These are phyloP conservation scores for Narcine bancroftii DNA, from an alignment of 2,113 vertebrate genomes.

Conservation along the genomic window DNA sequence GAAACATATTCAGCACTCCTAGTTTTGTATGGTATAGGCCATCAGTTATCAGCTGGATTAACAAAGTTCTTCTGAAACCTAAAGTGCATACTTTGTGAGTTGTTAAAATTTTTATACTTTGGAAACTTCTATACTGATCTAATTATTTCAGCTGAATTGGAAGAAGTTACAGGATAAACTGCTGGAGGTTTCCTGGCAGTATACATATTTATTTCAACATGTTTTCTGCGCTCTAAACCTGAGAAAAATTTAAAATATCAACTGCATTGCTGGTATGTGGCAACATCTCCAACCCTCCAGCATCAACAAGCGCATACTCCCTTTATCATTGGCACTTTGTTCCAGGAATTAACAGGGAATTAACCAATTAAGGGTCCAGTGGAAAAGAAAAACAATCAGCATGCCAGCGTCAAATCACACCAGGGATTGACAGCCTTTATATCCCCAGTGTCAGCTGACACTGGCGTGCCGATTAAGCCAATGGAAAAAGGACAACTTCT, in stretches of 20 bases:
- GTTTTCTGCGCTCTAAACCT: neutral
- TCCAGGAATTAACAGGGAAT: too few species aligned
- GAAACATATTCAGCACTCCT: neutral
- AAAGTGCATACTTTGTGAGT: neutral
- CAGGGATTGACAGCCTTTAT: too few species aligned
- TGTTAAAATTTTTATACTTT: neutral
- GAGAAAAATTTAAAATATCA: neutral
- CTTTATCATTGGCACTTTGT: too few species aligned
- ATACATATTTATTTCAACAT: neutral
- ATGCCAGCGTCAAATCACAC: too few species aligned
- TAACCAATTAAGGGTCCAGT: too few species aligned
- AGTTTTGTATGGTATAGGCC: neutral
- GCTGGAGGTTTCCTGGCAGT: neutral
- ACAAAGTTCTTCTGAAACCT: neutral
- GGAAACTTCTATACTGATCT: neutral
- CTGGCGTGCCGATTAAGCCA: too few species aligned
- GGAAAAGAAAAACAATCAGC: too few species aligned
- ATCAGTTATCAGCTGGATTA: neutral
- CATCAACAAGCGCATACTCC: neutral
- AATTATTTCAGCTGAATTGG: neutral
- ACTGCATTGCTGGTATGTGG: neutral
- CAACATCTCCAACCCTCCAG: neutral
- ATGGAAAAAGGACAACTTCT: too few species aligned
- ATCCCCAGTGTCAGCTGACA: too few species aligned
- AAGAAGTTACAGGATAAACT: neutral